Percentiles rank a stretch among this genome's conserved stretches.
phyloP scores from a whole-genome alignment of 2,113 vertebrate genomes.

The Sylvicapra grimmia region DNA sequence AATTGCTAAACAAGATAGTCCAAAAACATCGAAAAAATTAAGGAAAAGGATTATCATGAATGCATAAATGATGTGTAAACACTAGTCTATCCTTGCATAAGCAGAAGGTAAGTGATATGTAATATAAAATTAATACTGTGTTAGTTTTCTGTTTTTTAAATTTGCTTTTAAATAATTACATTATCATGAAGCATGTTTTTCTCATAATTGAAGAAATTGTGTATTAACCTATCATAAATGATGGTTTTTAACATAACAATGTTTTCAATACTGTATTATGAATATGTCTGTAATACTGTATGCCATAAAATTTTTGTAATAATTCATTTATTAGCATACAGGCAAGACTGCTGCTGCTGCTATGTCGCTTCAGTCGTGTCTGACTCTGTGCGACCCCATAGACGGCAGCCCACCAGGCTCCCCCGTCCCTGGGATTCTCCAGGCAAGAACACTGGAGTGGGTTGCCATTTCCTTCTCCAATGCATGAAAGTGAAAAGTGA shows the following conservation, averaged over 20 bases:
- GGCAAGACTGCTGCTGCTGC: neutral
- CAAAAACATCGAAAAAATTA: neutral
- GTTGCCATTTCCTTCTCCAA: too few species aligned
- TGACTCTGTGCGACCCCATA: too few species aligned
- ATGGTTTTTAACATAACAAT: neutral
- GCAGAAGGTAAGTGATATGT: neutral
- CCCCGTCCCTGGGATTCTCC: too few species aligned
- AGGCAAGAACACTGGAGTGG: too few species aligned
- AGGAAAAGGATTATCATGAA: neutral
- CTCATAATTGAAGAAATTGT: neutral
- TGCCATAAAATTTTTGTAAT: neutral
- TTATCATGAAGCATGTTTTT: neutral
- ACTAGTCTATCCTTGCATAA: neutral
- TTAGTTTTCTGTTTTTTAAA: neutral
- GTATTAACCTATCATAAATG: neutral
- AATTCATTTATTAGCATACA: neutral
- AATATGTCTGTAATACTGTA: neutral
- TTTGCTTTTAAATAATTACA: neutral
- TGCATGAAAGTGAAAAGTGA: too few species aligned
- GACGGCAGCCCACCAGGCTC: too few species aligned
- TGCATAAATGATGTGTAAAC: neutral
- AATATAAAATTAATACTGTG: neutral
- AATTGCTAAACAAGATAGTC: neutral
- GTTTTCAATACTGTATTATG: neutral
- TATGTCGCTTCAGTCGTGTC: too few species aligned